These are phyloP conservation scores for Metellina segmentata DNA, from an alignment of 2,888 invertebrate species.

Conservation along the genomic window DNA sequence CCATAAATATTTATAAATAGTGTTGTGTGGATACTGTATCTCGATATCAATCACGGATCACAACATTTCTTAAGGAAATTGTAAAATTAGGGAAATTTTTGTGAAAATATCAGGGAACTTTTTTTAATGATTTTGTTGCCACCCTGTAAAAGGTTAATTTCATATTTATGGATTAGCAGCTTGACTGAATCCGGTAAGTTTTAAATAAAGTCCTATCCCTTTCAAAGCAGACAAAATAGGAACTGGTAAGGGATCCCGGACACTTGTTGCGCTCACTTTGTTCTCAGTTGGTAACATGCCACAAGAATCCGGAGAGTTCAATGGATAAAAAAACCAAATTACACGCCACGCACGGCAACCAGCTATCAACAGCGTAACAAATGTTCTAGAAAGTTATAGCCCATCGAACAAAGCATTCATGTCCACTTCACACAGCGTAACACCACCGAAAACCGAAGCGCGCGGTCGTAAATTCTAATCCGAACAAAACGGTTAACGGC, in stretches of 20 bases:
- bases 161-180: too few species aligned
- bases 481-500: slow-evolving; percentile 42
- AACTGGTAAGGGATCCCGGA: neutral
- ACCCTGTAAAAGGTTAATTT: too few species aligned
- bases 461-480: slow-evolving; percentile 44
- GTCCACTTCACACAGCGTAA: slow-evolving; percentile 6
- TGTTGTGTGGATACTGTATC: too few species aligned
- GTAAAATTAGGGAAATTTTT: too few species aligned
- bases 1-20: too few species aligned
- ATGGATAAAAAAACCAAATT: neutral
- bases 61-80: too few species aligned
- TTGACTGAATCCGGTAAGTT: too few species aligned
- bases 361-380: slow-evolving; percentile 18
- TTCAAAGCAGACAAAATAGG: neutral
- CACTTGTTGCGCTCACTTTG: neutral
- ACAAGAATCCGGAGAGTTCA: neutral
- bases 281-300: slow-evolving; percentile 10
- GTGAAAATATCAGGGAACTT: too few species aligned
- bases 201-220: too few species aligned
- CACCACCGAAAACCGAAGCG: slow-evolving; percentile 20
- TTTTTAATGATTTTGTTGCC: too few species aligned
- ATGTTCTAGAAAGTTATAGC: slow-evolving; percentile 63
- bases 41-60: too few species aligned
- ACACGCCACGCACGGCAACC: neutral
- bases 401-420: slow-evolving; percentile 49